Percentiles rank a stretch among this genome's conserved stretches.
These are phyloP conservation scores for Lydus trimaculatus DNA, from an alignment of 2,888 invertebrate species.

Conservation along the genomic window DNA sequence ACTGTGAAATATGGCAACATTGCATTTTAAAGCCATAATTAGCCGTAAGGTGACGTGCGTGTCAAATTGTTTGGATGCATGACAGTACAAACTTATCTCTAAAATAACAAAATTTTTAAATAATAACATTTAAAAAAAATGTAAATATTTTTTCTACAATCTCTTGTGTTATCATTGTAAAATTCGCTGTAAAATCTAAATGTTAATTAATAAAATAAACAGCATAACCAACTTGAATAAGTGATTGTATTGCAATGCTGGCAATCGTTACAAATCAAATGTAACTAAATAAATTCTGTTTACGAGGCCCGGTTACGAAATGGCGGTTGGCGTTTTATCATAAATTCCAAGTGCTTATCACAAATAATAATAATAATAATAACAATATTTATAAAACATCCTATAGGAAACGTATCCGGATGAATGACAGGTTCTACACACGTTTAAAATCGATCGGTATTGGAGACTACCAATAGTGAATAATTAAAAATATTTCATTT, in stretches of 20 bases:
- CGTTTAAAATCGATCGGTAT: slow-evolving; percentile 8
- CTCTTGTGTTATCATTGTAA: no score
- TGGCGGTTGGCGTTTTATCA: slow-evolving; percentile 60
- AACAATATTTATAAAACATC: slow-evolving; percentile 35
- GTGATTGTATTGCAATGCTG: slow-evolving; percentile 30
- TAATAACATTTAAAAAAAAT: no score
- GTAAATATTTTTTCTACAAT: no score
- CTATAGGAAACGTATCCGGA: slow-evolving; percentile 24
- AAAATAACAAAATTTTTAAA: no score
- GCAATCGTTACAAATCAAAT: not conserved
- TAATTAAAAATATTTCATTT: slow-evolving; percentile 40
- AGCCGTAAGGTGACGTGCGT: not conserved
- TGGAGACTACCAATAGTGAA: slow-evolving; percentile 21
- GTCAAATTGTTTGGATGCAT: not conserved
- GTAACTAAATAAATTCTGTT: slow-evolving; percentile 51
- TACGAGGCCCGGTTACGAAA: slow-evolving; percentile 58
- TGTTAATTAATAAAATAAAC: not conserved
- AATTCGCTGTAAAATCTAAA: no score
- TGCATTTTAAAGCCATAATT: not conserved
- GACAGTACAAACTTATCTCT: not conserved
- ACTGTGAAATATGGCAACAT: not conserved
- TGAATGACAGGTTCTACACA: slow-evolving; percentile 38
- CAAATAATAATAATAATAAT: slow-evolving; percentile 35
- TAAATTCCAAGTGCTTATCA: slow-evolving; percentile 2
- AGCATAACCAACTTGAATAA: not conserved